Conservation (phyloP, 2,113 vertebrate species). For the Catagonus wagneri region DNA sequence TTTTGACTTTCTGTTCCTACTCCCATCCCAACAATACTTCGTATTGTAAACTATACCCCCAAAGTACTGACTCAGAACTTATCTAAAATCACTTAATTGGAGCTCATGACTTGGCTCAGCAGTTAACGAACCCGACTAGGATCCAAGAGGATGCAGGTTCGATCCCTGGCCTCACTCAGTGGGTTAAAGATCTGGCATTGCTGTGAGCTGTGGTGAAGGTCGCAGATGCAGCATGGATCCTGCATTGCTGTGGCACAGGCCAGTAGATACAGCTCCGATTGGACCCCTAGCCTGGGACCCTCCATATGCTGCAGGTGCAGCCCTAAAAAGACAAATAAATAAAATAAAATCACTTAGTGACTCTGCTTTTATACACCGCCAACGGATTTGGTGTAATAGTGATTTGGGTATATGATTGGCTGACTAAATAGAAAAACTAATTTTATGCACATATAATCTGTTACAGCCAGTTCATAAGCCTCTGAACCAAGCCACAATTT, state of each 20-base stretch:
- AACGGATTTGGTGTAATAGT: not conserved
- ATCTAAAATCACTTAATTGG: slow-evolving; percentile 5
- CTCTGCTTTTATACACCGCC: not conserved
- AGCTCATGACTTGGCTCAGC: no score
- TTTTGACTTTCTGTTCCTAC: not conserved
- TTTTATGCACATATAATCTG: not conserved
- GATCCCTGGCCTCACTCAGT: no score
- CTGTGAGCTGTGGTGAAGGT: no score
- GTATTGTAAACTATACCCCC: not conserved
- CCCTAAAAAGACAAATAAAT: no score
- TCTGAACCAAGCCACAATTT: not conserved
- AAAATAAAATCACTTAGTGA: not conserved
- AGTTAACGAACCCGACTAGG: no score
- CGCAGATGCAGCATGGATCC: no score
- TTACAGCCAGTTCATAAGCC: not conserved
- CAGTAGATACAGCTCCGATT: no score
- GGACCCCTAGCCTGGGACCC: no score
- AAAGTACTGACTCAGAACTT: not conserved
- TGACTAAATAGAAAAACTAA: not conserved
- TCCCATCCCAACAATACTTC: not conserved
- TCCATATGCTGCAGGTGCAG: no score
- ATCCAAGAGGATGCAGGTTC: no score
- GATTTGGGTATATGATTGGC: not conserved
- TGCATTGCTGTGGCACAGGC: no score
- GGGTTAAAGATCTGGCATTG: no score